Evolutionary conservation across 1,140 invertebrate species (phyloP).

Genomic region (Plodia interpunctella): DNA sequence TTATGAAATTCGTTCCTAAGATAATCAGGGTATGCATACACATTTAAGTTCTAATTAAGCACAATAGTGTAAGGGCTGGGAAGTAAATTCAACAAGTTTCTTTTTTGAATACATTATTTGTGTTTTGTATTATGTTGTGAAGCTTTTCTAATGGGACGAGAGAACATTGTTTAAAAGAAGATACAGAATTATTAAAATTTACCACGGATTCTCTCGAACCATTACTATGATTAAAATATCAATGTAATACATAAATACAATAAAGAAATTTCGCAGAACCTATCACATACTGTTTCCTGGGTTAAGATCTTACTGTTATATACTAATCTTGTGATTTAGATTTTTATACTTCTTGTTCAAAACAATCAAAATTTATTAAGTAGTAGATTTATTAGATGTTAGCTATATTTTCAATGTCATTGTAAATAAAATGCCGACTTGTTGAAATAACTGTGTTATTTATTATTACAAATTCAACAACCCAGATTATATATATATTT

Average conservation of each 20-base stretch:
- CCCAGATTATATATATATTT: constrained; percentile 5
- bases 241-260: constrained; percentile 23
- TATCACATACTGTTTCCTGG: not conserved
- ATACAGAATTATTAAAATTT: no score
- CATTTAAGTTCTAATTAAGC: constrained; percentile 55
- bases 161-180: no score
- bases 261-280: constrained; percentile 12
- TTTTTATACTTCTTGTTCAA: constrained; percentile 76
- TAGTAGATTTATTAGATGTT: constrained; percentile 70
- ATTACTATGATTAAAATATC: not conserved
- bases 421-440: constrained; percentile 78
- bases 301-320: constrained; percentile 64
- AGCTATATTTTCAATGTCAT: constrained; percentile 77
- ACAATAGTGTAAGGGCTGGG: constrained; percentile 62
- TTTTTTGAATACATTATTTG: constrained; percentile 19
- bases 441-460: constrained; percentile 68
- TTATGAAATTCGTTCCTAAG: not conserved
- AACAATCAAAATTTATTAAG: constrained; percentile 71
- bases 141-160: not conserved
- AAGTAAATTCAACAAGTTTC: constrained; percentile 44
- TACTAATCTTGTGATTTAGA: constrained; percentile 75
- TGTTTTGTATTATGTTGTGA: not conserved
- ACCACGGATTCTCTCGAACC: not conserved
- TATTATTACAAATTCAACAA: constrained; percentile 18
- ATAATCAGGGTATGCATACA: constrained; percentile 28